Evolutionary conservation across 1,140 invertebrate genomes (phyloP).

Genomic region (Drosophila varians): DNA sequence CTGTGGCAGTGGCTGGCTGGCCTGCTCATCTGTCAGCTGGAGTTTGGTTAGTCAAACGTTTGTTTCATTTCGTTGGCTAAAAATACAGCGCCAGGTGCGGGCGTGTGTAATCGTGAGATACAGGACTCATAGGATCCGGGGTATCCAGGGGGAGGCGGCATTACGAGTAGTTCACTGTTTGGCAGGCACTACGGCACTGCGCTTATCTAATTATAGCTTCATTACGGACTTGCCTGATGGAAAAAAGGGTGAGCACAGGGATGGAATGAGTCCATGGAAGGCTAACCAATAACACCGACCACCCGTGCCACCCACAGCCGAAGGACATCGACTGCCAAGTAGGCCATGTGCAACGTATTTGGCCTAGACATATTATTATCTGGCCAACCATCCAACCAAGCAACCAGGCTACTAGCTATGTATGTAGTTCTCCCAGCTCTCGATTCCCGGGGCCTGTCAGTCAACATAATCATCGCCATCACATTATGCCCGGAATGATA

Average conservation of each 20-base stretch:
- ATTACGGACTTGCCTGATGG: conserved; percentile 55
- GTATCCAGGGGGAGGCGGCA: background rate
- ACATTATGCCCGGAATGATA: conserved; percentile 31
- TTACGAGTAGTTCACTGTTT: conserved; percentile 42
- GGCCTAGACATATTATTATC: conserved; percentile 55
- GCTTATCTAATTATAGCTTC: conserved; percentile 81
- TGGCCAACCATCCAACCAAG: conserved; percentile 15
- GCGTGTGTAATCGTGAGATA: conserved; percentile 40
- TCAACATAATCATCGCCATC: conserved; percentile 48
- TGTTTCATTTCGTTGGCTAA: conserved; percentile 64
- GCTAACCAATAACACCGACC: conserved; percentile 11
- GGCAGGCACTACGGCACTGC: conserved; percentile 40
- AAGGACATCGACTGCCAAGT: conserved; percentile 41
- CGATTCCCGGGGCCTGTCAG: conserved; percentile 12
- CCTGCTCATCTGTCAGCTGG: conserved; percentile 55
- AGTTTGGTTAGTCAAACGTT: conserved; percentile 75
- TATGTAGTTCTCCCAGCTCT: conserved; percentile 31
- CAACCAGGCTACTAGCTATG: background rate
- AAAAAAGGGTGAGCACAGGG: conserved; percentile 30
- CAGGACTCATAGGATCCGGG: conserved; percentile 8
- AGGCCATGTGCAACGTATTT: conserved; percentile 49
- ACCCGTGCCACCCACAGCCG: conserved; percentile 1
- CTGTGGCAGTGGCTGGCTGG: background rate
- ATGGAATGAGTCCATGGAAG: conserved; percentile 10
- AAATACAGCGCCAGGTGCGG: conserved; percentile 45